Evolutionary conservation across 2,888 invertebrate genomes (phyloP), one percentile per base, ranked within the genome.

Genomic region (Aelia acuminata): DNA sequence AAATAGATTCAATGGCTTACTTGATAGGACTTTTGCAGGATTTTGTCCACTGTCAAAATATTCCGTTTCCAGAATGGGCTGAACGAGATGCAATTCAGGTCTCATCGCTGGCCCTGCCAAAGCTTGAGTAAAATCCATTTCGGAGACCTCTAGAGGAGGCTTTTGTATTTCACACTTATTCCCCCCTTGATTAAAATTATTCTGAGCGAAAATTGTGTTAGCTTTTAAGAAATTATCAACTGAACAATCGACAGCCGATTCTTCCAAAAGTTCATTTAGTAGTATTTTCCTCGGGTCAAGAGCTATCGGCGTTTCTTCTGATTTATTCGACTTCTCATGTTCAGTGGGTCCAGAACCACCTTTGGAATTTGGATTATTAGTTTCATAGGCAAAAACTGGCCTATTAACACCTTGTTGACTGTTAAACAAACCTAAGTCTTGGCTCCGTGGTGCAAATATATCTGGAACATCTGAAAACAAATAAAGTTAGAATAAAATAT

Each of bases 231-330:
- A 85, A 26, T 53, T 85, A 53, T 85, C 85, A 39, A 85, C 39
- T 22, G 53, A 22, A 53, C 49, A 53, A 53, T 85, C 85, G 11
- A 53, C 39, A n/a, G 39, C 50, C 4, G 85, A 85, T 31, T 85
- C 85, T 85, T 85, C 85, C 15, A 85, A 39, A 15, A 85, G 13
- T 85, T 85, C 85, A 31, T 85, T 85, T 7, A 85, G 26, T 10
- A 85, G 50, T 35, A 39, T 53, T 85, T 85, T 85, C 11, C 31
- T 53, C 13, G 85, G 85, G 57, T 85, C 85, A 4, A 39, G 35
- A 53, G 43, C 49, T 20, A 47, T 20, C 7, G 84, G 48, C 31
- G 49, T 11, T 7, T 50, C 47, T 31, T 47, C 84, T 26, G 84
- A 31, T 84, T 18, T 31, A 48, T 35, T 15, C 15, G 11, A 43